Conservation (phyloP, 2,113 vertebrate species). For the Scomber colias region DNA sequence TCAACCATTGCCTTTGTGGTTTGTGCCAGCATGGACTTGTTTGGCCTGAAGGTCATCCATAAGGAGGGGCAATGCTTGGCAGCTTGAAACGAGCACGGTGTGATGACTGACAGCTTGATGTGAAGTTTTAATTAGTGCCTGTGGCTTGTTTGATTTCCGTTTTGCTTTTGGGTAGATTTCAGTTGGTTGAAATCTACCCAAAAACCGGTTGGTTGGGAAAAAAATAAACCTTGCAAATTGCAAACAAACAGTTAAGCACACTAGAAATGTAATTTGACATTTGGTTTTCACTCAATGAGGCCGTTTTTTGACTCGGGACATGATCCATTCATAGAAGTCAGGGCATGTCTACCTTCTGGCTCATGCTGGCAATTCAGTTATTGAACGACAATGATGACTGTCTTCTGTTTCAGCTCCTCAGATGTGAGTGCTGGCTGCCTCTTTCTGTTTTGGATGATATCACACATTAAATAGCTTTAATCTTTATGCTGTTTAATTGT, state of each 20-base stretch:
- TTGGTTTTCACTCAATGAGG: not conserved
- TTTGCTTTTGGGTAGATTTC: not conserved
- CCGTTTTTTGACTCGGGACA: not conserved
- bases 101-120: slow-evolving; percentile 11
- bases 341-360: not conserved
- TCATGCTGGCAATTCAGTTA: not conserved
- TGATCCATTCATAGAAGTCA: not conserved
- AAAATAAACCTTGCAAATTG: too few relatives aligned
- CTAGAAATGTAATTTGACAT: not conserved
- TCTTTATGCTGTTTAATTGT: too few relatives aligned
- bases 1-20: slow-evolving; percentile 20
- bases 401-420: too few relatives aligned
- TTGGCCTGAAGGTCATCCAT: slow-evolving; percentile 56
- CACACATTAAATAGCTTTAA: too few relatives aligned
- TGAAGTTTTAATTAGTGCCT: not conserved
- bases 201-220: too few relatives aligned
- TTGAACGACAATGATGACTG: not conserved
- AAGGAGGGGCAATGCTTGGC: slow-evolving; percentile 26
- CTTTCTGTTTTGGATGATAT: too few relatives aligned
- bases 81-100: slow-evolving; percentile 24
- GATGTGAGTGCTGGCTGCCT: too few relatives aligned
- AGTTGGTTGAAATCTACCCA: not conserved
- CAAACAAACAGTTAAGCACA: not conserved
- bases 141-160: not conserved
- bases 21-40: slow-evolving; percentile 29